A percentile compares a stretch with the other conserved stretches of the same genome.
These are phyloP conservation scores for Axea sp. DNA, from an alignment of 2,888 invertebrate species.

Conservation along the genomic window DNA sequence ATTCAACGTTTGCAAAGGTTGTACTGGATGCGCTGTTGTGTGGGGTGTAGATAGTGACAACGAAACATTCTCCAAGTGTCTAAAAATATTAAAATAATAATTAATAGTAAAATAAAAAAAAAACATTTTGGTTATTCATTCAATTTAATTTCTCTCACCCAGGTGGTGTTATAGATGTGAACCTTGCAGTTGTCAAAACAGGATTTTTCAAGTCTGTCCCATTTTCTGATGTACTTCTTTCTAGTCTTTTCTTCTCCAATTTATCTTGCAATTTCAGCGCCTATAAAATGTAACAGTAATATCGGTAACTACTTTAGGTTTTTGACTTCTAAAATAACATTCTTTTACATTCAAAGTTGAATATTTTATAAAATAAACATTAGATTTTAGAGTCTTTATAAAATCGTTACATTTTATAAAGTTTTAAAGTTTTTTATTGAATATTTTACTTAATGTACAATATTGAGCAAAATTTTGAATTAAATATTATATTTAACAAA, in stretches of 20 bases:
- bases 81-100: constrained; percentile 64
- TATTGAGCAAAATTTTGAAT: no score
- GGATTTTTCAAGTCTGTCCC: constrained; percentile 72
- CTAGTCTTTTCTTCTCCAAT: constrained; percentile 75
- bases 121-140: no score
- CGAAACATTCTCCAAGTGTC: constrained; percentile 73
- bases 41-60: constrained; percentile 65
- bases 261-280: constrained; percentile 76
- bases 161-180: constrained; percentile 74
- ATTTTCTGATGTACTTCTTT: constrained; percentile 77
- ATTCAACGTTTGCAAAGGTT: constrained; percentile 68
- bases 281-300: constrained; percentile 60
- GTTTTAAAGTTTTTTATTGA: no score
- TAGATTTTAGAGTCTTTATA: no score
- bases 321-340: no score
- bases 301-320: no score
- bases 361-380: no score
- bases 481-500: no score
- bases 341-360: no score
- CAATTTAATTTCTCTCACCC: constrained; percentile 69
- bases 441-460: no score
- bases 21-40: constrained; percentile 68
- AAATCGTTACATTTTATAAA: no score
- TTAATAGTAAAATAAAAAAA: no score
- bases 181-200: constrained; percentile 70